Conservation (phyloP, 1,140 invertebrate genomes). For the Branchinecta lindahli region DNA sequence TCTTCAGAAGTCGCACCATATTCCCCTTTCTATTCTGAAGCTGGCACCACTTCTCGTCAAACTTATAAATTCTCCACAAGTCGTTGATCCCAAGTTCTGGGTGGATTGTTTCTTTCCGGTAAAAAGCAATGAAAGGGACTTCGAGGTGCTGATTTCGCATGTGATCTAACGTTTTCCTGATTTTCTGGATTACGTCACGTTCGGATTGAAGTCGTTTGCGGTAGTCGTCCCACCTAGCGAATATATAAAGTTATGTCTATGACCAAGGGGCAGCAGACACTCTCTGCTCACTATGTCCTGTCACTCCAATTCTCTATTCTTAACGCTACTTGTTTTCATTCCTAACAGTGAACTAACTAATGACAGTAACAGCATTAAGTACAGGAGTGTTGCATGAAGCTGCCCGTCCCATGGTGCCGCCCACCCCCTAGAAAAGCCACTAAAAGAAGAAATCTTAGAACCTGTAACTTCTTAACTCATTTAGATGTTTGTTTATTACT, state of each 20-base stretch:
- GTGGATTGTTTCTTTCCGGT: slow-evolving; percentile 93
- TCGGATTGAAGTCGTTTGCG: slow-evolving; percentile 25
- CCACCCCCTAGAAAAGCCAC: too few relatives aligned
- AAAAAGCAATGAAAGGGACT: slow-evolving; percentile 97
- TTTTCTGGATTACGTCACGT: slow-evolving; percentile 62
- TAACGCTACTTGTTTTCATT: too few relatives aligned
- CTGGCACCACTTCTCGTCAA: slow-evolving; percentile 93
- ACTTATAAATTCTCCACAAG: slow-evolving; percentile 92
- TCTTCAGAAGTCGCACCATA: slow-evolving; percentile 63
- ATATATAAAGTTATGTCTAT: not conserved
- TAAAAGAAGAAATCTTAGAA: too few relatives aligned
- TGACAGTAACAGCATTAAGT: too few relatives aligned
- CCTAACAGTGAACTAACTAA: too few relatives aligned
- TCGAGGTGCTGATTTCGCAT: slow-evolving; percentile 89
- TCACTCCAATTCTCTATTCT: too few relatives aligned
- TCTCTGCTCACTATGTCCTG: too few relatives aligned
- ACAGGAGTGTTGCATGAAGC: too few relatives aligned
- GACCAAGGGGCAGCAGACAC: too few relatives aligned
- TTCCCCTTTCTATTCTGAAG: slow-evolving; percentile 71
- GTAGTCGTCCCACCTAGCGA: slow-evolving; percentile 19
- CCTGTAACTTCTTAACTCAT: too few relatives aligned
- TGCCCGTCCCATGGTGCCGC: too few relatives aligned
- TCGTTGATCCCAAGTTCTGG: slow-evolving; percentile 89
- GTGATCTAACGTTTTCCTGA: slow-evolving; percentile 83
- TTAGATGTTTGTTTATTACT: too few relatives aligned